Evolutionary conservation across 2,888 invertebrate species (phyloP).

Genomic region (Trachelus troglodyta): DNA sequence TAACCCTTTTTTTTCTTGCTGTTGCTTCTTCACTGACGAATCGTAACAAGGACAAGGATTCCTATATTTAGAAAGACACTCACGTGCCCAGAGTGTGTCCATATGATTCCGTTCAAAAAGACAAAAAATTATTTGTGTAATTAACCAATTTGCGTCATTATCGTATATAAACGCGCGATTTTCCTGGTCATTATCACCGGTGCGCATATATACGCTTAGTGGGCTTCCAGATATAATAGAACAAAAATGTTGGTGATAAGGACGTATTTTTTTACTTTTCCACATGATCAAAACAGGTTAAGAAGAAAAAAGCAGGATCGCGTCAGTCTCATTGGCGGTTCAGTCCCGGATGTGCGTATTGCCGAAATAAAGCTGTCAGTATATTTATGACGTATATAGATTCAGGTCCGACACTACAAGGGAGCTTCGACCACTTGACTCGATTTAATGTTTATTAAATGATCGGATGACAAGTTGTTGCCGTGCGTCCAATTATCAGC

Average conservation of each 20-base stretch:
- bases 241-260: no score
- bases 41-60: not conserved
- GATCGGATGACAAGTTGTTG: slow-evolving; percentile 23
- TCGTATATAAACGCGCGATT: no score
- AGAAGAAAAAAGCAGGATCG: not conserved
- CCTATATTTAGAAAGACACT: not conserved
- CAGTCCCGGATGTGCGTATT: not conserved
- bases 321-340: not conserved
- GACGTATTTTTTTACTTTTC: no score
- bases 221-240: no score
- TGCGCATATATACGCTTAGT: no score
- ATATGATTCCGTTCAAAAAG: not conserved
- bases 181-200: no score
- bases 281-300: not conserved
- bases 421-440: slow-evolving; percentile 37
- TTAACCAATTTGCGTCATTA: no score
- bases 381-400: not conserved
- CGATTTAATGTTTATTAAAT: slow-evolving; percentile 34
- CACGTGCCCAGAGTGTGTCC: not conserved
- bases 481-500: slow-evolving; percentile 14
- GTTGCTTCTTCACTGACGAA: not conserved
- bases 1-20: not conserved
- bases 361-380: not conserved
- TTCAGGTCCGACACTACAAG: not conserved
- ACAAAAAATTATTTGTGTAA: not conserved